Percentiles rank a stretch among this genome's conserved stretches.
These are phyloP conservation scores for Pagrus major DNA, from an alignment of 2,113 vertebrate species.

Conservation along the genomic window DNA sequence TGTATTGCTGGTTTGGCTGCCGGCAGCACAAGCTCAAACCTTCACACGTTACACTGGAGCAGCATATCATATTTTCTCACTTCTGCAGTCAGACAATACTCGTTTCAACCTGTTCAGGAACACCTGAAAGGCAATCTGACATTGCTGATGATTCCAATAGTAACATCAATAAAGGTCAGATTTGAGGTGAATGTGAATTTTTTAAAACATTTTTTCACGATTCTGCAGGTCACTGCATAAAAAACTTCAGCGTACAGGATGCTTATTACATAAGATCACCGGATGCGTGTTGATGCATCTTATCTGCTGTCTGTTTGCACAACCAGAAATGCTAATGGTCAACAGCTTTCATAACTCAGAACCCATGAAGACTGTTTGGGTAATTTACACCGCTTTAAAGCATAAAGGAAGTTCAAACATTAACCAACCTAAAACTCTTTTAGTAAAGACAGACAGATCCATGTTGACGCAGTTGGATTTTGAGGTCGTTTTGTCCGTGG, in stretches of 20 bases:
- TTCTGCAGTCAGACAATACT: neutral
- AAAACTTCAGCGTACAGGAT: neutral
- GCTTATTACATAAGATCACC: neutral
- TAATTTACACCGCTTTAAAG: neutral
- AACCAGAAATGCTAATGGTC: neutral
- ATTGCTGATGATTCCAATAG: neutral
- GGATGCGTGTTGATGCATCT: neutral
- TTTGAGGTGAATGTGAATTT: neutral
- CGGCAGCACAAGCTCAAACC: neutral
- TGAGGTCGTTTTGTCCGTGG: constrained; percentile 1
- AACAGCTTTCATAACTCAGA: neutral
- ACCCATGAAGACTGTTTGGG: neutral
- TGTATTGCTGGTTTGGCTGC: neutral
- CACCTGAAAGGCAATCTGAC: neutral
- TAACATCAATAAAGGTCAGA: neutral
- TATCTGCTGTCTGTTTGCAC: neutral
- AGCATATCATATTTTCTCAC: neutral
- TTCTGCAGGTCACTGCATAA: neutral
- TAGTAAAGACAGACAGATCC: neutral
- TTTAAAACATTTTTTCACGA: too few species aligned
- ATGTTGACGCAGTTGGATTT: neutral
- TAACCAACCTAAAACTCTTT: neutral
- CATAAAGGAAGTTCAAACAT: neutral
- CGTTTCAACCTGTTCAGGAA: constrained; percentile 13
- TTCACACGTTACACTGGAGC: neutral